Evolutionary conservation across 1,140 invertebrate species (phyloP), one percentile per base, ranked within the genome.

Genomic region (Scaptomyza graminum): DNA sequence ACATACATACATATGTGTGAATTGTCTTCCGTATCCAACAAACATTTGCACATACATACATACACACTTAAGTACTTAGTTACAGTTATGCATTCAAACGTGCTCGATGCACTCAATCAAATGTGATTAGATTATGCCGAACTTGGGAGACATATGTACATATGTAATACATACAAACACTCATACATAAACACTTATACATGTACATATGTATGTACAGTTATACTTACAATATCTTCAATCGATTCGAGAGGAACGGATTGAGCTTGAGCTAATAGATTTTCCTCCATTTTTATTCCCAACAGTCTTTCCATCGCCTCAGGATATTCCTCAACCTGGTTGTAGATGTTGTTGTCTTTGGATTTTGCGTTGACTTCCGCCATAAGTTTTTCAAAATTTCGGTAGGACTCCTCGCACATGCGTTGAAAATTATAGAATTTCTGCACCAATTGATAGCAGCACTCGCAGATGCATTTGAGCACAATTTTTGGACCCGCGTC

Each of bases 401-500:
- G 63, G 28, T 67, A 64, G 46, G 83, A 88, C 52, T 88, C 83
- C 47, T 79, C 69, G 63, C 83, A 88, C 83, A 88, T 88, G 50
- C 76, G 67, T 74, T 88, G 83, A 57, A 88, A 88, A 43, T 79
- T 76, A 31, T 83, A 46, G 31, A 88, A 88, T 55, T 79, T 76
- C 13, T 79, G 79, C 16, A 88, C 79, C 54, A 88, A 39, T 25
- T 88, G 76, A 50, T 83, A 88, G 52, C 83, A 88, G 44, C 79
- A 79, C 37, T 88, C 83, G 47, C 83, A 88, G 50, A 88, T 88
- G 49, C 73, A 71, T n/a, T 79, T 47, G 7, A 88, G 69, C 60
- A 83, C 62, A 43, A 88, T 37, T 5, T 72, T 59, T 5, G 54
- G 39, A 51, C 25, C 57, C 5, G 1, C 41, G 18, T 71, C 78